Conservation (phyloP, 2,888 invertebrate genomes). For the Pseudeuparius sepicola region DNA sequence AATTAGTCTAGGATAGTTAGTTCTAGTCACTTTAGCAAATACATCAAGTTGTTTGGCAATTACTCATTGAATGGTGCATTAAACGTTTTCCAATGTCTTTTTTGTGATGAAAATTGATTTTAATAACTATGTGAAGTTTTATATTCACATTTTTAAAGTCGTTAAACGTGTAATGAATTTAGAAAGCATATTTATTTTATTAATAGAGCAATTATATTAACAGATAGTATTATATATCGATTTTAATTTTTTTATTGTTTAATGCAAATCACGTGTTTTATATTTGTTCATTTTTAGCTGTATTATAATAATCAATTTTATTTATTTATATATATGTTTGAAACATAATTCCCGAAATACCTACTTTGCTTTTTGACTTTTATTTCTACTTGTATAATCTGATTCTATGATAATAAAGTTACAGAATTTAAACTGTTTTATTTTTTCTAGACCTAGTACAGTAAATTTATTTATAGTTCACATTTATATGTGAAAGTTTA, state of each 20-base stretch:
- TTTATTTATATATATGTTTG: too few relatives aligned
- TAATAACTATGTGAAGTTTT: constrained; percentile 18
- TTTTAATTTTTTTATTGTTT: too few relatives aligned
- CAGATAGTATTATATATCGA: too few relatives aligned
- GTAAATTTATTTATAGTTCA: too few relatives aligned
- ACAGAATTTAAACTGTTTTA: constrained; percentile 14
- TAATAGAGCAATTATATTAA: constrained; percentile 30
- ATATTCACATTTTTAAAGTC: constrained; percentile 19
- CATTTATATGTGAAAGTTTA: too few relatives aligned
- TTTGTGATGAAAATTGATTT: constrained; percentile 17
- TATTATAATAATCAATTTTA: too few relatives aligned
- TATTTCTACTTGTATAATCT: constrained; percentile 21
- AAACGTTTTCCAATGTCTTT: constrained; percentile 12
- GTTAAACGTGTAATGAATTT: constrained; percentile 24
- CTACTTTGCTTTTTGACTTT: constrained; percentile 19
- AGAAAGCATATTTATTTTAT: constrained; percentile 31
- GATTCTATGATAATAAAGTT: constrained; percentile 23
- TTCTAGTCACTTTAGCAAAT: constrained; percentile 25
- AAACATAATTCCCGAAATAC: too few relatives aligned
- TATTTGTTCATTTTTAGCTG: constrained; percentile 21
- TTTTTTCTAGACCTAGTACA: constrained; percentile 10
- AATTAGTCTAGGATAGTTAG: constrained; percentile 20
- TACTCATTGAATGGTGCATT: constrained; percentile 12
- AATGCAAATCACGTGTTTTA: too few relatives aligned
- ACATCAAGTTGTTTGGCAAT: constrained; percentile 14